Evolutionary conservation across 2,888 invertebrate genomes (phyloP), one percentile per base, ranked within the genome.

Genomic region (Athrips mouffetella): DNA sequence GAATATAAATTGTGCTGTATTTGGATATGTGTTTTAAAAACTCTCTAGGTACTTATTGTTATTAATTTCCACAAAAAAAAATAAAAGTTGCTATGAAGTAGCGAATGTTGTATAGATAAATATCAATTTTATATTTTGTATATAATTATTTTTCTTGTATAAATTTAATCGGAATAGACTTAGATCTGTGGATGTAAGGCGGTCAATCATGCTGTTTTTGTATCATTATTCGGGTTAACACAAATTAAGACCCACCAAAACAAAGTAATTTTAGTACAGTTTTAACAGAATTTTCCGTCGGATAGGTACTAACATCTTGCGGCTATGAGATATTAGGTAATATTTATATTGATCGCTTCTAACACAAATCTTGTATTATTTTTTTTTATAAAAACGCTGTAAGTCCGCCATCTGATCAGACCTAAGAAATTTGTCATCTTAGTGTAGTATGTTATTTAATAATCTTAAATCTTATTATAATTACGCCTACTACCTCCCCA

Each of bases 41-140:
- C 64, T 69, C 62, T 73, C 64, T 76, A 75, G 71, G 77, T 80
- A 81, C 81, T 82, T 83, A 82, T 79, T 76, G 75, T 82, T 78
- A 77, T 68, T 70, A 53, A 71, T 79, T 79, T 78, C 71, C 73
- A 75, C 67, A 54, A 50, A 56, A 63, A 56, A 68, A 60, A 60
- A n/a, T n/a, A n/a, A 58, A 64, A 65, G 67, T 73, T 73, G 73
- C 72, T 70, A 59, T 45, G 16, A 35, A 33, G 54, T 60, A 67
- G 73, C 75, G 65, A 74, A 77, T 71, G 72, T 80, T 82, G 79
- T 79, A 78, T 74, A 81, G 76, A 75, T 76, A 74, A 74, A 80
- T 80, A 80, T 82, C 80, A 78, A 81, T 80, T 84, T 82, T 79
- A 81, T 85, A 83, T 84, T 82, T 81, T 85, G 78, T 86, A 82